Base-by-base conservation (phyloP, 2,797 vertebrate species). In the Mormyrops boulengeri region DNA sequence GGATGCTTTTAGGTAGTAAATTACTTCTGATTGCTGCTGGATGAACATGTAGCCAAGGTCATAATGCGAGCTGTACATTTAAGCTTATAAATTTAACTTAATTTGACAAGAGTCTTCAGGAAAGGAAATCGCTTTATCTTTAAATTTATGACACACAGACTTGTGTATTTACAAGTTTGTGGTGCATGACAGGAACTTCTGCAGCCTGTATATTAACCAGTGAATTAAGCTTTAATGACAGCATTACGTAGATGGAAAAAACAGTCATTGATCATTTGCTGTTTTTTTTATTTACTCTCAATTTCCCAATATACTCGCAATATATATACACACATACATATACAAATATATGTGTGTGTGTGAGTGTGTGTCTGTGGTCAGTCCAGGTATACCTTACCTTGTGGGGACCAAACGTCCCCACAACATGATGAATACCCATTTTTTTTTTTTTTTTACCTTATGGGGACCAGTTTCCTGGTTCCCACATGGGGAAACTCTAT, bases 181-280 rank as follows among this genome's bases (percentile, higher is more conserved):
- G 85, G 89, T 92, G 91, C 93, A 91, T 94, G 92, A 92, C 89
- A 93, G 91, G 91, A 92, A 94, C 89, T 93, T 93, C 88, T 90
- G 77, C 90, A 91, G 89, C 92, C 90, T 91, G 89, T 91, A 92
- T 93, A 94, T 94, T 95, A 92, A 91, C 91, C 91, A 93, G 92
- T 91, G 91, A 95, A 94, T 94, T 93, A 93, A 91, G 89, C 87
- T 90, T 91, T 93, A 93, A 94, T 93, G 88, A 92, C 93, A 90
- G 88, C 90, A 90, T 93, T 90, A 92, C 90, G 90, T 93, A 90
- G 92, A 93, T 91, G 91, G 87, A 90, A 91, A 90, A 90, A 87
- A 90, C 89, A 93, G 91, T 91, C 55, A 93, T 90, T 92, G 90
- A 91, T 93, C 87, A 92, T 93, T 93, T 93, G 88, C 89, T 87